These are phyloP conservation scores for Phainopepla nitens DNA, from an alignment of 2,113 vertebrate genomes.

Conservation along the genomic window DNA sequence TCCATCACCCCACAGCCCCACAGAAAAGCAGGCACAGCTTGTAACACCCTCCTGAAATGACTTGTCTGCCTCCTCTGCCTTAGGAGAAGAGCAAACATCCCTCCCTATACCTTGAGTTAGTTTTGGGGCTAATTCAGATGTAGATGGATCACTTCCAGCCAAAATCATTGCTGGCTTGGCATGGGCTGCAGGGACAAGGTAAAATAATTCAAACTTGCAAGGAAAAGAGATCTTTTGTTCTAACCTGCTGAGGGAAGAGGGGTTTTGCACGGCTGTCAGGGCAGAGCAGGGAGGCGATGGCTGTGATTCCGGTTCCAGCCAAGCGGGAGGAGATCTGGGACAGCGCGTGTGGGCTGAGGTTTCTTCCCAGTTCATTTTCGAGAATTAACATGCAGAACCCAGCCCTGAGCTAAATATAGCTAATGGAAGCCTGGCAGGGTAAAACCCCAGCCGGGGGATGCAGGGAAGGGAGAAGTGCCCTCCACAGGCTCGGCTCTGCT, in stretches of 20 bases:
- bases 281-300: neutral
- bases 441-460: neutral
- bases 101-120: neutral
- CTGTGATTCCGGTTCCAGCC: neutral
- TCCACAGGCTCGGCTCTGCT: neutral
- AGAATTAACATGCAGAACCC: neutral
- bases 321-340: neutral
- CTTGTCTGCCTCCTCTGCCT: neutral
- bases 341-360: accelerated
- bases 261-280: neutral
- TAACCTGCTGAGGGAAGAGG: neutral
- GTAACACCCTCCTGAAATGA: neutral
- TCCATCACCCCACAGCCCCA: neutral
- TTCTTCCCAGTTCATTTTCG: neutral
- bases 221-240: neutral
- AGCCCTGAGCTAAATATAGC: neutral
- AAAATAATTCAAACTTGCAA: accelerated
- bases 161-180: accelerated
- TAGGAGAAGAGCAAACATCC: neutral
- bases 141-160: neutral
- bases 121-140: neutral
- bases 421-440: neutral
- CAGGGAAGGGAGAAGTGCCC: neutral
- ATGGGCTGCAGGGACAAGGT: neutral
- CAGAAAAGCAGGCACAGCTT: neutral